Conservation (phyloP, 1,140 invertebrate genomes). For the Goniozus legneri region DNA sequence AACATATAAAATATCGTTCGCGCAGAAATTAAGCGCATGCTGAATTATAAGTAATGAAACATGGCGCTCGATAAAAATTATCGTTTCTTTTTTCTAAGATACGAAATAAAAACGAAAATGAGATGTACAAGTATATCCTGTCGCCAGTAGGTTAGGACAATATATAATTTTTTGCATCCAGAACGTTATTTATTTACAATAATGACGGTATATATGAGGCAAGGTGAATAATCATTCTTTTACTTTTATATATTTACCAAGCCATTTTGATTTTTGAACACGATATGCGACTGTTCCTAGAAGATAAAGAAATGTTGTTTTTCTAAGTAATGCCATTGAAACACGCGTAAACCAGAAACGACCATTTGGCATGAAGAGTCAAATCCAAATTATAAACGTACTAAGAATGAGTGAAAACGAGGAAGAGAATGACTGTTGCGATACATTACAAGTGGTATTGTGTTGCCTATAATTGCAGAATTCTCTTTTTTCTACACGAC, state of each 20-base stretch:
- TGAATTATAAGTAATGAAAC: no score
- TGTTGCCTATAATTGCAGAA: slow-evolving; percentile 14
- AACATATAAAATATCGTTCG: no score
- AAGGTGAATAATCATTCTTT: slow-evolving; percentile 20
- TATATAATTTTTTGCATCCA: slow-evolving; percentile 23
- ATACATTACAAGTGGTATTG: no score
- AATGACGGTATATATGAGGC: slow-evolving; percentile 24
- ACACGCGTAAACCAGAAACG: no score
- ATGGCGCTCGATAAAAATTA: no score
- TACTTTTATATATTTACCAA: slow-evolving; percentile 31
- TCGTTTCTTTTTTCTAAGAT: no score
- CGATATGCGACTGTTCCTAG: slow-evolving; percentile 9
- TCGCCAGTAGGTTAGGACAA: slow-evolving; percentile 30
- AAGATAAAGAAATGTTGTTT: no score
- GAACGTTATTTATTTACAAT: slow-evolving; percentile 25
- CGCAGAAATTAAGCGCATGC: no score
- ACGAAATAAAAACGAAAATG: no score
- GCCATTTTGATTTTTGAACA: slow-evolving; percentile 28
- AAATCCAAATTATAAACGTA: no score
- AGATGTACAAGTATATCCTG: slow-evolving; percentile 13
- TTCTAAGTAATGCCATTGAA: no score
- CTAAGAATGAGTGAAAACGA: slow-evolving; percentile 10
- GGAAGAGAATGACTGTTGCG: slow-evolving; percentile 13
- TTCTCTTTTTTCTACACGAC: slow-evolving; percentile 17
- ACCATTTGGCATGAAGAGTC: no score